Percentiles rank a stretch among this genome's conserved stretches.
These are phyloP conservation scores for Paradoxurus hermaphroditus DNA, from an alignment of 2,113 vertebrate genomes.

Conservation along the genomic window DNA sequence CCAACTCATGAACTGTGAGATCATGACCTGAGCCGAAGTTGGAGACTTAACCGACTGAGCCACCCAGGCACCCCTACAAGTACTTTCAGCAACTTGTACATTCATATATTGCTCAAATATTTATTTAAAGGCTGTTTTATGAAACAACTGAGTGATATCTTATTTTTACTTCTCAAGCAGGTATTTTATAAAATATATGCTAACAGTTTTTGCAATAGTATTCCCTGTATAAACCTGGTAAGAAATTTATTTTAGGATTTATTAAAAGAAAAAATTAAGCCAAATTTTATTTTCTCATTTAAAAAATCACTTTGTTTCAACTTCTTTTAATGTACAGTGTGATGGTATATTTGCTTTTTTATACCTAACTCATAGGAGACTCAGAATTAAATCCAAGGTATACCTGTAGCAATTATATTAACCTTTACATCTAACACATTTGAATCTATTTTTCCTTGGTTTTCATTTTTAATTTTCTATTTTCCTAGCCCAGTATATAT, in stretches of 20 bases:
- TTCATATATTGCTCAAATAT: neutral
- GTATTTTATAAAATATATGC: neutral
- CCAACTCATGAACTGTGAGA: too few species aligned
- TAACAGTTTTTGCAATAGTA: neutral
- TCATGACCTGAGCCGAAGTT: too few species aligned
- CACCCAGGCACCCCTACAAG: neutral
- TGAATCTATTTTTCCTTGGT: neutral
- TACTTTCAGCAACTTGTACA: neutral
- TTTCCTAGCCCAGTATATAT: neutral
- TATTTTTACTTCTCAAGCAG: neutral
- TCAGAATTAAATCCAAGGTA: neutral
- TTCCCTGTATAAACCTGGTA: neutral
- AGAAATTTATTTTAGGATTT: neutral
- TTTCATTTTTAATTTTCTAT: neutral
- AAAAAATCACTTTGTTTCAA: neutral
- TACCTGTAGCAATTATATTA: neutral
- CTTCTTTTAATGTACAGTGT: neutral
- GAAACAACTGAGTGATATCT: neutral
- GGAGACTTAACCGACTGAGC: too few species aligned
- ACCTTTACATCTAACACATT: neutral
- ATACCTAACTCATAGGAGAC: neutral
- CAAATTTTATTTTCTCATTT: neutral
- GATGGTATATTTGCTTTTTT: neutral
- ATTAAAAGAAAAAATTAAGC: neutral
- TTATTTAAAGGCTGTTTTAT: constrained; percentile 1